Evolutionary conservation across 2,888 invertebrate species (phyloP).

Genomic region (Macaria liturata): DNA sequence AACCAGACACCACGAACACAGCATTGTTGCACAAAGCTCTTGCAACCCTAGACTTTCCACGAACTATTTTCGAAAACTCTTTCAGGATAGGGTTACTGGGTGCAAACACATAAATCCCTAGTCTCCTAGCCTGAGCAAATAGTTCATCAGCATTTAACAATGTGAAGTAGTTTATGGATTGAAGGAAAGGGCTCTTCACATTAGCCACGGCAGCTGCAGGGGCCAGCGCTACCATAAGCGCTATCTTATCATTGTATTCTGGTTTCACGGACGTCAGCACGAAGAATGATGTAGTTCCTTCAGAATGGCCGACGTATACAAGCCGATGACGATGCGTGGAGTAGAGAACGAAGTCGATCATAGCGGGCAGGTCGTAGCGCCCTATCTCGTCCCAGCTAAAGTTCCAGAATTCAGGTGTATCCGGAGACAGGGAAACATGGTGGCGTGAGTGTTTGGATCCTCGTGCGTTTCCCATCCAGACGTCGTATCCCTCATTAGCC

Average conservation of each 20-base stretch:
- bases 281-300: constrained; percentile 84
- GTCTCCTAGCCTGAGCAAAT: constrained; percentile 3
- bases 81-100: constrained; percentile 12
- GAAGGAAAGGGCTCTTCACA: constrained; percentile 33
- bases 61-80: constrained; percentile 20
- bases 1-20: constrained; percentile 29
- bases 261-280: constrained; percentile 84
- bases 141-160: background rate
- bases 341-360: constrained; percentile 86
- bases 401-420: constrained; percentile 77
- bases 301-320: constrained; percentile 90
- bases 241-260: constrained; percentile 84
- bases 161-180: constrained; percentile 28
- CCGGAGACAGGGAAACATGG: constrained; percentile 69
- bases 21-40: constrained; percentile 32
- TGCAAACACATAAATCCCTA: constrained; percentile 12
- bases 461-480: constrained; percentile 90
- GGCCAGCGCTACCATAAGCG: constrained; percentile 57
- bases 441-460: constrained; percentile 85
- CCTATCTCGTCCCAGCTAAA: constrained; percentile 92
- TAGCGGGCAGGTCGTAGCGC: constrained; percentile 88
- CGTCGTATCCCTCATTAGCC: constrained; percentile 86
- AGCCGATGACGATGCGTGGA: constrained; percentile 81
- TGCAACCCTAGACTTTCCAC: constrained; percentile 23
- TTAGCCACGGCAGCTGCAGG: constrained; percentile 44